Evolutionary conservation across 2,797 vertebrate species (phyloP).

Genomic region (Eurystomus glaucurus): DNA sequence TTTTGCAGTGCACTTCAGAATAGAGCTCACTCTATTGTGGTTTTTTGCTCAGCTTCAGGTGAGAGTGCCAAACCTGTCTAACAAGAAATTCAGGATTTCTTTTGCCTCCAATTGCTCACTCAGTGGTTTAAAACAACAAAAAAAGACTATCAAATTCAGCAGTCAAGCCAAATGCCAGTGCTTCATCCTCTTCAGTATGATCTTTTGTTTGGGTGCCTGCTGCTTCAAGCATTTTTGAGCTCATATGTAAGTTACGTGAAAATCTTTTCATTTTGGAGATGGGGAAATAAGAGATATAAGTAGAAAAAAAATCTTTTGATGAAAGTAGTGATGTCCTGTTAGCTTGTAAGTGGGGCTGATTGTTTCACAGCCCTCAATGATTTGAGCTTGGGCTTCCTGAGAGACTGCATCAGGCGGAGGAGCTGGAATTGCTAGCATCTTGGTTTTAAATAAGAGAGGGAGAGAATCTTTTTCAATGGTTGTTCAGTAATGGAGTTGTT

Average conservation of each 20-base stretch:
- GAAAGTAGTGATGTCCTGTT: not conserved
- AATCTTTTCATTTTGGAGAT: not conserved
- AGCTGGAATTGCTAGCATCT: not conserved
- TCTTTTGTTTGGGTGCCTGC: not conserved
- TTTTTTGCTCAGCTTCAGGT: slow-evolving; percentile 4
- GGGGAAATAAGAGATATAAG: not conserved
- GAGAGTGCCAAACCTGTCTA: slow-evolving; percentile 53
- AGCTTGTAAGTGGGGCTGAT: not conserved
- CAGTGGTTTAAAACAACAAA: slow-evolving; percentile 46
- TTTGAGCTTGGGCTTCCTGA: not conserved
- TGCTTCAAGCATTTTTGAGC: not conserved
- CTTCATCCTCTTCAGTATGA: not conserved
- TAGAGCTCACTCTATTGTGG: slow-evolving; percentile 18
- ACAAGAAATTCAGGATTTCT: slow-evolving; percentile 57
- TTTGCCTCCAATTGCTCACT: slow-evolving; percentile 5
- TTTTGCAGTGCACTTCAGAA: not conserved
- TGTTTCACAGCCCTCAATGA: not conserved
- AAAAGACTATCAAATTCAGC: slow-evolving; percentile 23
- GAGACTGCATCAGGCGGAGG: not conserved
- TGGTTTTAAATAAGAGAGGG: not conserved
- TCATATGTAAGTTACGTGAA: not conserved
- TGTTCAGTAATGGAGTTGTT: not conserved
- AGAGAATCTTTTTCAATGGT: not conserved
- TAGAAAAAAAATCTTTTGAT: not conserved
- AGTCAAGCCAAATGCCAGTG: not conserved